Evolutionary conservation across 1,140 invertebrate species (phyloP), one percentile per base, ranked within the genome.

Genomic region (Spodoptera frugiperda): DNA sequence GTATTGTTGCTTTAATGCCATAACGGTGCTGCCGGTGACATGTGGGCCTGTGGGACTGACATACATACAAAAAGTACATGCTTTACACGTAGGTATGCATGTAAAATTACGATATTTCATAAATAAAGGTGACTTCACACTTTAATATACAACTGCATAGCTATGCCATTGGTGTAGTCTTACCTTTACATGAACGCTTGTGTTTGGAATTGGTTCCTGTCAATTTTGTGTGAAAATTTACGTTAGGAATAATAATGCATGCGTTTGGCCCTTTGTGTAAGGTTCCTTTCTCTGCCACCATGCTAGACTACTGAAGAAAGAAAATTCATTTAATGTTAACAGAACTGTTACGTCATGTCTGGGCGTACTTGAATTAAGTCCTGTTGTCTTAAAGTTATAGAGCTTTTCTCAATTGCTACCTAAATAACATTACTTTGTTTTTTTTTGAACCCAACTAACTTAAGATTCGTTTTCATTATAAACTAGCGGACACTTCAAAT

Each of bases 1-100:
- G 63, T 71, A 73, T 77, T 80, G 74, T 76, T 73, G 55, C 65
- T 53, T 54, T 77, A 80, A 80, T 80, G 68, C 21, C 46, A 72
- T 80, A 80, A 76, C 78, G 78, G 78, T 79, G 67, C 12, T 25
- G 59, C 49, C 53, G 19, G 39, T 67, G 63, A 67, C 63, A 73
- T 73, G 55, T 73, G 55, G 68, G 15, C 55, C 10, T 55, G 68
- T 71, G 68, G 55, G 71, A 59, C 9, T 59, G 71, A 61, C 71
- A 73, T 59, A 61, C 71, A 73, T 73, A 73, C 54, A 19, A 15
- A 51, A 14, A 15, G 12, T 67, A 49, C 63, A 19, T 63, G 44
- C 15, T 46, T 63, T 44, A 44, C 33, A 4, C 33, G n/a, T 61
- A 25, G 11, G 9, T 19, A 46, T 17, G 33, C 33, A 10, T 61